phyloP scores from a whole-genome alignment of 2,888 invertebrate species.

The Orthosia incerta region DNA sequence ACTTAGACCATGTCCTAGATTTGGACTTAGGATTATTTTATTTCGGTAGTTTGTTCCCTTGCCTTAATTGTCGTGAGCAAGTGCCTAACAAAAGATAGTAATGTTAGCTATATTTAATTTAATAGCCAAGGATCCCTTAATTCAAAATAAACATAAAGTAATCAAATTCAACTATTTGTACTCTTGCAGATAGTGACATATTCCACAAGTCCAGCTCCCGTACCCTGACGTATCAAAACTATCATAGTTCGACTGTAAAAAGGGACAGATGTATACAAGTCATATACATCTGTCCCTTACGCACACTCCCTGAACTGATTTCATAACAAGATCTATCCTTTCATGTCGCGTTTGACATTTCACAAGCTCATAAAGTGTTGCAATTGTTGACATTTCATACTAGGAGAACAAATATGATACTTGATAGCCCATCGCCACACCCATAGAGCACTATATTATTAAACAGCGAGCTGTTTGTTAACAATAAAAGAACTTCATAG shows the following conservation, averaged over 20 bases:
- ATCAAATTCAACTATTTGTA: not conserved
- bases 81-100: too few relatives aligned
- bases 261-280: too few relatives aligned
- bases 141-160: not conserved
- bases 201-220: not conserved
- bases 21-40: too few relatives aligned
- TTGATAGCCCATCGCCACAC: constrained; percentile 48
- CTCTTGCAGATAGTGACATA: not conserved
- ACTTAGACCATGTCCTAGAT: too few relatives aligned
- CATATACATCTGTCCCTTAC: too few relatives aligned
- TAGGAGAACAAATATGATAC: constrained; percentile 46
- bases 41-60: too few relatives aligned
- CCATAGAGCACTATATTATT: constrained; percentile 37
- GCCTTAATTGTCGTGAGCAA: too few relatives aligned
- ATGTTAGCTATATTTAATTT: too few relatives aligned
- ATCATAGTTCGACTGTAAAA: too few relatives aligned
- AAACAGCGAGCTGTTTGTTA: constrained; percentile 10
- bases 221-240: too few relatives aligned
- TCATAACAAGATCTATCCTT: constrained; percentile 25
- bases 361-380: constrained; percentile 34
- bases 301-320: constrained; percentile 5
- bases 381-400: constrained; percentile 53
- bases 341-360: constrained; percentile 46
- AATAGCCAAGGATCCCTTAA: too few relatives aligned
- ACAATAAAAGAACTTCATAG: constrained; percentile 38